Evolutionary conservation across 2,113 vertebrate genomes (phyloP).

Genomic region (Chamaetylas fuelleborni): DNA sequence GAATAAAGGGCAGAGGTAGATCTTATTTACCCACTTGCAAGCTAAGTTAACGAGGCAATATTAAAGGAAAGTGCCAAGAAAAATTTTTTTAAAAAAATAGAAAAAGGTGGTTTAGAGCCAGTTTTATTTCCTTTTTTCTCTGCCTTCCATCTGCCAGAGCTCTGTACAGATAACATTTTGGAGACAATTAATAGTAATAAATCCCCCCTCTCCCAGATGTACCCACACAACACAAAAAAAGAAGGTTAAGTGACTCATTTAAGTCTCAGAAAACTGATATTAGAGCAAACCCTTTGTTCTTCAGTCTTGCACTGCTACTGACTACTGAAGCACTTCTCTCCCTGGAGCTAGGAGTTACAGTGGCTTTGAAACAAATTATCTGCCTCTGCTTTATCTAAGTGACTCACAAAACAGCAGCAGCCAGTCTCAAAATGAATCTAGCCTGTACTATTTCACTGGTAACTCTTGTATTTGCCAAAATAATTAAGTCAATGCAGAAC

Average conservation of each 20-base stretch:
- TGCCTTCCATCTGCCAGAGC: neutral
- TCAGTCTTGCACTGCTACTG: neutral
- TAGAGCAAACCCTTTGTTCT: neutral
- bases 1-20: neutral
- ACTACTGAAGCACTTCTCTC: neutral
- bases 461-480: neutral
- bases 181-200: neutral
- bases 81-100: neutral
- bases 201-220: neutral
- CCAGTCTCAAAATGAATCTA: neutral
- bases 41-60: neutral
- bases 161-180: neutral
- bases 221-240: neutral
- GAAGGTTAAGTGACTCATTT: constrained; percentile 2
- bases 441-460: neutral
- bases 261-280: neutral
- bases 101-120: neutral
- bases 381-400: neutral
- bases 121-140: neutral
- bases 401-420: neutral
- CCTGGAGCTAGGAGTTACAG: neutral
- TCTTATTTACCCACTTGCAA: neutral
- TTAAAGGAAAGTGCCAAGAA: neutral
- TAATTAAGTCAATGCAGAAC: neutral
- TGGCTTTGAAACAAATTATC: neutral